phyloP scores from a whole-genome alignment of 2,797 vertebrate species.

The Esox lucius region DNA sequence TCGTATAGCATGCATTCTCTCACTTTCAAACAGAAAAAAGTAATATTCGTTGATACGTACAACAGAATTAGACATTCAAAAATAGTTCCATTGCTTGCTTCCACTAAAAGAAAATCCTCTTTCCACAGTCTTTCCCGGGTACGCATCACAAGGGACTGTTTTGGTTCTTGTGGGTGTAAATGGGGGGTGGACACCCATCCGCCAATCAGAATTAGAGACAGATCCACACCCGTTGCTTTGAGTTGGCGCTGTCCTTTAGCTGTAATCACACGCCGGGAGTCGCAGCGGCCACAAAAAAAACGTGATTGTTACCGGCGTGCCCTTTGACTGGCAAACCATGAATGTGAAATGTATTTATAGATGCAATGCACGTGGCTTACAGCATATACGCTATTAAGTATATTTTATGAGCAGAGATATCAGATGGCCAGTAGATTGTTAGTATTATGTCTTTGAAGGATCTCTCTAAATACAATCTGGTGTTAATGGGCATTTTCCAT shows the following conservation, averaged over 20 bases:
- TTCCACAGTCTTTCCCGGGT: not conserved
- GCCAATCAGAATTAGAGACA: constrained; percentile 66
- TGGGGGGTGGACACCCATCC: constrained; percentile 44
- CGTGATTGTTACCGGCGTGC: not conserved
- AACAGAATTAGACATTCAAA: not conserved
- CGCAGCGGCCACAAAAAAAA: not conserved
- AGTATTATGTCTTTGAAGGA: not conserved
- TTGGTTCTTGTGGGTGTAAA: constrained; percentile 45
- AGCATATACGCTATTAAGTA: not conserved
- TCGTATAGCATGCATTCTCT: not conserved
- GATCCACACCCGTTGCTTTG: constrained; percentile 24
- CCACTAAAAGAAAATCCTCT: not conserved
- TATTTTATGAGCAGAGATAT: not conserved
- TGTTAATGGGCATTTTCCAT: not conserved
- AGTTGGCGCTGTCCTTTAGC: constrained; percentile 4
- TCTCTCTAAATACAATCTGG: not conserved
- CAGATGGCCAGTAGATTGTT: not conserved
- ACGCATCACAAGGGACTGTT: constrained; percentile 19
- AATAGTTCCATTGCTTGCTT: not conserved
- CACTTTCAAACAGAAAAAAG: not conserved
- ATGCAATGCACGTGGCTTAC: not conserved
- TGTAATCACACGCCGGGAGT: not conserved
- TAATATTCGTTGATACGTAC: not conserved
- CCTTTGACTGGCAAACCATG: not conserved
- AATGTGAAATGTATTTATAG: not conserved